phyloP scores from a whole-genome alignment of 1,140 invertebrate genomes.

The Cydia amplana region DNA sequence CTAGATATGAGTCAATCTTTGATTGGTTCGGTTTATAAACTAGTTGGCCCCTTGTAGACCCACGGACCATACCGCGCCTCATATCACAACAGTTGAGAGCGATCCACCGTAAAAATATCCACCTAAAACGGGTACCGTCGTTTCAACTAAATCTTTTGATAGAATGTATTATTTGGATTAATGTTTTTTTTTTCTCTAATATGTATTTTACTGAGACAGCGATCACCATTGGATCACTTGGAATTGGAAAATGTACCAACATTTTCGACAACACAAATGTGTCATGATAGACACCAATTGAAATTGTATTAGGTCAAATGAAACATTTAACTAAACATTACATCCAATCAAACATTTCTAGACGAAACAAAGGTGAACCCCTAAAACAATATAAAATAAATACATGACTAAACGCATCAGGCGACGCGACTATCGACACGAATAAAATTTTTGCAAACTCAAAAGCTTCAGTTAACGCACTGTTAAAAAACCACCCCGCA shows the following conservation, averaged over 20 bases:
- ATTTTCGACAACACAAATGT: too few species aligned
- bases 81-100: constrained; percentile 8
- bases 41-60: constrained; percentile 16
- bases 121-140: constrained; percentile 3
- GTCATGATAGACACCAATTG: too few species aligned
- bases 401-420: constrained; percentile 48
- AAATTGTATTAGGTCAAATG: too few species aligned
- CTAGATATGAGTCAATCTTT: neutral
- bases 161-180: neutral
- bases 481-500: neutral
- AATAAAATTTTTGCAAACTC: constrained; percentile 25
- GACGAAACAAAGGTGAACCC: neutral
- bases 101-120: constrained; percentile 30
- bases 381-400: constrained; percentile 54
- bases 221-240: too few species aligned
- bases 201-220: neutral
- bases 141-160: neutral
- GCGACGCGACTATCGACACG: constrained; percentile 34
- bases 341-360: neutral
- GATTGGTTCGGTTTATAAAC: neutral
- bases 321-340: too few species aligned
- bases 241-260: too few species aligned
- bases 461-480: constrained; percentile 19
- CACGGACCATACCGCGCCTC: constrained; percentile 5
- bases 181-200: neutral